Conservation (phyloP, 1,140 invertebrate species). For the Macrostomum lignano region DNA sequence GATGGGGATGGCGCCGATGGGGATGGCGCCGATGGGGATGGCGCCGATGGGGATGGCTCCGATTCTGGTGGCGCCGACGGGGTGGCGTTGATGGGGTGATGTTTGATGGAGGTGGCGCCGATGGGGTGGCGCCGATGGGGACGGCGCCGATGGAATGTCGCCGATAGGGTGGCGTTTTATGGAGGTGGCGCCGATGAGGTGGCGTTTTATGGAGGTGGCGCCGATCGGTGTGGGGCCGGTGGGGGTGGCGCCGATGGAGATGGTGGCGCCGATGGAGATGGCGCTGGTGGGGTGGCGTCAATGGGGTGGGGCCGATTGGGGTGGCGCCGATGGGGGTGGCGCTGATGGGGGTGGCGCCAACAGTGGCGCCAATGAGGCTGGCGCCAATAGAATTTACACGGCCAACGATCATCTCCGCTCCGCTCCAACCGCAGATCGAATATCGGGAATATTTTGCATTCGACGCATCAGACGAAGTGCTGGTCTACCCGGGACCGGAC, state of each 20-base stretch:
- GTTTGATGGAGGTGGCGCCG: not conserved
- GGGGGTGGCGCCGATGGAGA: not conserved
- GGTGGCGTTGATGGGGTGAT: not conserved
- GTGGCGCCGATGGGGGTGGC: no score
- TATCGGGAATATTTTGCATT: conserved; percentile 3
- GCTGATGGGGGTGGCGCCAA: no score
- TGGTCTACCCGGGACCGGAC: not conserved
- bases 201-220: not conserved
- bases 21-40: no score
- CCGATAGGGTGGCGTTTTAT: not conserved
- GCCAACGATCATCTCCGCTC: not conserved
- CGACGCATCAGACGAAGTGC: conserved; percentile 3
- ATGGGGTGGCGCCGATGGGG: not conserved
- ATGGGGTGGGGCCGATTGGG: no score
- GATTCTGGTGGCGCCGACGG: not conserved
- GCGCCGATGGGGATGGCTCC: no score
- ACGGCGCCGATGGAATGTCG: not conserved
- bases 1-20: conserved; percentile 11
- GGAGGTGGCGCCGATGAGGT: not conserved
- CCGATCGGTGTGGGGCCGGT: not conserved
- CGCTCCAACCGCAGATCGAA: not conserved
- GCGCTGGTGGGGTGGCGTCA: no score
- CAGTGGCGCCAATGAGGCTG: not conserved
- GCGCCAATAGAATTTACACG: not conserved
- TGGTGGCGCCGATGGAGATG: no score